phyloP scores from a whole-genome alignment of 1,140 invertebrate genomes.

The Eriosoma lanigerum region DNA sequence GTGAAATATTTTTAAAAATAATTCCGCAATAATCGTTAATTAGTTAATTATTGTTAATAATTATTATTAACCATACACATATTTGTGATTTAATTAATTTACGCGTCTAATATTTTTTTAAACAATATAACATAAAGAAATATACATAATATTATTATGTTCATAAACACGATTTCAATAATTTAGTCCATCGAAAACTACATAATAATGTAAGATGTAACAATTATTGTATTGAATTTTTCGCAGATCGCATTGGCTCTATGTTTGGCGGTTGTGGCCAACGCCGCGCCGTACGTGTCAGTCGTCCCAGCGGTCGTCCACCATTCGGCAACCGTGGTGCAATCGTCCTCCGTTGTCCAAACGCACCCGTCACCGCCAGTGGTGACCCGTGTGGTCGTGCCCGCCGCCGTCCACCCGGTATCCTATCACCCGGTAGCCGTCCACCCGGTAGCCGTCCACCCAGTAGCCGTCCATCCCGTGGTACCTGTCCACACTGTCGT shows the following conservation, averaged over 20 bases:
- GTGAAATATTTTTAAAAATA: no score
- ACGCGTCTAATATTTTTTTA: no score
- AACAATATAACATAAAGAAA: no score
- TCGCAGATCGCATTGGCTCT: constrained; percentile 14
- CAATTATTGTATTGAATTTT: background rate
- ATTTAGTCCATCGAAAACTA: no score
- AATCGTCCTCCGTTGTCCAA: constrained; percentile 36
- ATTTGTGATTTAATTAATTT: no score
- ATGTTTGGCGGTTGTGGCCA: background rate
- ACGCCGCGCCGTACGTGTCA: constrained; percentile 18
- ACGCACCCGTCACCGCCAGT: background rate
- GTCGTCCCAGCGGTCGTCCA: background rate
- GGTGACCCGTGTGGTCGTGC: background rate
- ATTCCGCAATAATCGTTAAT: no score
- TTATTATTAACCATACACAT: no score
- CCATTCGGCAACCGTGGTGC: constrained; percentile 20
- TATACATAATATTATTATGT: no score
- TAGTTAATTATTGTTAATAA: no score
- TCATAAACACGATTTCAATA: no score
- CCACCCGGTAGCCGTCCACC: background rate
- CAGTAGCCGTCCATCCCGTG: background rate
- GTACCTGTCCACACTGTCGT: constrained; percentile 25
- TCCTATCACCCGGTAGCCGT: background rate
- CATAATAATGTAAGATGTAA: no score
- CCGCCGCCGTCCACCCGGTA: background rate